Percentiles rank a stretch among this genome's conserved stretches.
These are phyloP conservation scores for Psammodynastes pulverulentus DNA, from an alignment of 2,113 vertebrate genomes.

Conservation along the genomic window DNA sequence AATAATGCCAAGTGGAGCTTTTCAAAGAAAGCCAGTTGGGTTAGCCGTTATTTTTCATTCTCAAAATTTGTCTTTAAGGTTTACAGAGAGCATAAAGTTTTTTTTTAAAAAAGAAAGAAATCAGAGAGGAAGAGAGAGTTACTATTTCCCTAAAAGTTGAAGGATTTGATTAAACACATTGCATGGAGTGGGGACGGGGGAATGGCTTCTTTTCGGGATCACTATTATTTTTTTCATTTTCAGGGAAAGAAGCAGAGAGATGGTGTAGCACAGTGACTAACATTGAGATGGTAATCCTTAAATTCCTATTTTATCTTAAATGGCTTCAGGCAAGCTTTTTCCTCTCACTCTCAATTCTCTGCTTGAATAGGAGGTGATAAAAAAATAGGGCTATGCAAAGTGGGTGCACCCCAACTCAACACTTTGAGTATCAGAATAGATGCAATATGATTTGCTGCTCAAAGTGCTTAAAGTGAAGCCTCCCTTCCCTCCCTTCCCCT, in stretches of 20 bases:
- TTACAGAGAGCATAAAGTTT: neutral
- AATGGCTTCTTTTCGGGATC: neutral
- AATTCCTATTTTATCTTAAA: neutral
- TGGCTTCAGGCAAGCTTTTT: no score
- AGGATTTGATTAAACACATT: neutral
- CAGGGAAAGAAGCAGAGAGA: neutral
- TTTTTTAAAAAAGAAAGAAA: neutral
- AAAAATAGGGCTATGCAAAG: neutral
- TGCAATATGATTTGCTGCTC: neutral
- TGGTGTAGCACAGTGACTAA: neutral
- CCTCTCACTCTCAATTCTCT: neutral
- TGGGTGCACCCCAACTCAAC: neutral
- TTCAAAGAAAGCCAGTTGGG: slow-evolving; percentile 31
- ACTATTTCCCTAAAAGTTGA: slow-evolving; percentile 9
- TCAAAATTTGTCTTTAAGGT: slow-evolving; percentile 18
- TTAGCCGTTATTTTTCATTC: slow-evolving; percentile 18
- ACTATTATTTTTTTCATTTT: slow-evolving; percentile 15
- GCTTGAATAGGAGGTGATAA: neutral
- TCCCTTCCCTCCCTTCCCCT: neutral
- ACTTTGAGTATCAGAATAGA: neutral
- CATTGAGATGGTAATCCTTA: neutral
- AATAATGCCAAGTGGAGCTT: slow-evolving; percentile 34
- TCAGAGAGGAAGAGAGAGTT: neutral
- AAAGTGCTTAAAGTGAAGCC: neutral
- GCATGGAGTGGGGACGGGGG: neutral